phyloP scores from a whole-genome alignment of 2,113 vertebrate genomes.

The Aix galericulata region DNA sequence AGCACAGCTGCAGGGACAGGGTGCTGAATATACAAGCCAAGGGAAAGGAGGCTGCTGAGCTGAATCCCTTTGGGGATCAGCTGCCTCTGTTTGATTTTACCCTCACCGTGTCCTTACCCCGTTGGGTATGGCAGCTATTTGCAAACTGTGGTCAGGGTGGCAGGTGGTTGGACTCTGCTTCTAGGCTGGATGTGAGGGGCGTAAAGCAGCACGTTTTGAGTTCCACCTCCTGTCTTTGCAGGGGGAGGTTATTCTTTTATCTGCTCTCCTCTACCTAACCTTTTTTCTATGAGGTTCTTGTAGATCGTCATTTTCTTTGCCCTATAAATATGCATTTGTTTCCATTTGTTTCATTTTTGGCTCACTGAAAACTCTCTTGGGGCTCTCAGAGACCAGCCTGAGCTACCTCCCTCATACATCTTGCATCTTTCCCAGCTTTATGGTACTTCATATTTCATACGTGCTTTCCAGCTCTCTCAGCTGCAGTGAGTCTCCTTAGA shows the following conservation, averaged over 20 bases:
- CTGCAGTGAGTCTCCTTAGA: not conserved
- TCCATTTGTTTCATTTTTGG: not conserved
- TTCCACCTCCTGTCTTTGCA: not conserved
- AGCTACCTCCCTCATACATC: not conserved
- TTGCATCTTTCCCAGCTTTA: not conserved
- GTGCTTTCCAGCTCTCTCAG: not conserved
- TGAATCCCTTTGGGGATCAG: not conserved
- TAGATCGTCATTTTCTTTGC: not conserved
- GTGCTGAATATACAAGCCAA: not conserved
- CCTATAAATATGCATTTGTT: not conserved
- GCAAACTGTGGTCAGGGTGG: not conserved
- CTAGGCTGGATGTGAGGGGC: not conserved
- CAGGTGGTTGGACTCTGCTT: not conserved
- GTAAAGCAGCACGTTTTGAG: rapidly evolving
- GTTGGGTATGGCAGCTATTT: not conserved
- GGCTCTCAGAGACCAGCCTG: not conserved
- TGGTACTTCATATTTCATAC: not conserved
- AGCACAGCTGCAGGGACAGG: not conserved
- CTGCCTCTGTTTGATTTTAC: not conserved
- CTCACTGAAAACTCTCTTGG: not conserved
- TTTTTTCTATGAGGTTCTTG: not conserved
- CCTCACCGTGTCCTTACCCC: not conserved
- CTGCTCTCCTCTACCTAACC: not conserved
- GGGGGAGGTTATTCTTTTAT: not conserved
- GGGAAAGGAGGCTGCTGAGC: not conserved